Evolutionary conservation across 2,113 vertebrate species (phyloP).

Genomic region (Ceyx cyanopectus): DNA sequence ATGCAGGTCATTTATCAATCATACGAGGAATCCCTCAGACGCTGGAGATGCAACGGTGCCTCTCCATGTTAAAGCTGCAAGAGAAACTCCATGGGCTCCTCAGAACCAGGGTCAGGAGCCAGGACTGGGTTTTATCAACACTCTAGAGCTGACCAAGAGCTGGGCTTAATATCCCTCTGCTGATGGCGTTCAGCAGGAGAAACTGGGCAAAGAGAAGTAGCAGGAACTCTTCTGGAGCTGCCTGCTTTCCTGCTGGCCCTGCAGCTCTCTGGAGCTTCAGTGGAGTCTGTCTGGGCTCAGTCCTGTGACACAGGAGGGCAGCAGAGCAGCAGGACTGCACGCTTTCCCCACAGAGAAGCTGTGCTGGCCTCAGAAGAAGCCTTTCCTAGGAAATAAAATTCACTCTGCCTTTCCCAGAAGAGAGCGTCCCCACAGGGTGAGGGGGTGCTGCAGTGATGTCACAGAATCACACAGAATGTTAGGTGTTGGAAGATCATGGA

Average conservation of each 20-base stretch:
- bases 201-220: neutral
- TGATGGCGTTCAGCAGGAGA: neutral
- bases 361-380: neutral
- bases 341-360: neutral
- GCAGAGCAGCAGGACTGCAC: neutral
- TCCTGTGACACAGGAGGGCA: conserved; percentile 7
- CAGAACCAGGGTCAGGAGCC: neutral
- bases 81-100: neutral
- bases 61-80: neutral
- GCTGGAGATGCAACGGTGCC: neutral
- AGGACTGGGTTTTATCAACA: neutral
- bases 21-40: conserved; percentile 51
- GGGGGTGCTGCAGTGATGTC: neutral
- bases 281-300: neutral
- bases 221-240: neutral
- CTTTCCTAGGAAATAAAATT: neutral
- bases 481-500: too few species aligned
- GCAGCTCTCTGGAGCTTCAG: neutral
- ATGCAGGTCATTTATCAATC: conserved; percentile 61
- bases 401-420: neutral
- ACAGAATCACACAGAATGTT: too few species aligned
- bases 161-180: neutral
- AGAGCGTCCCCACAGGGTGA: rapidly evolving
- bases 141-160: neutral
- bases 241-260: neutral